A percentile compares a stretch with the other conserved stretches of the same genome.
Evolutionary conservation across 2,888 invertebrate genomes (phyloP).

Genomic region (Eucera pruinosa): DNA sequence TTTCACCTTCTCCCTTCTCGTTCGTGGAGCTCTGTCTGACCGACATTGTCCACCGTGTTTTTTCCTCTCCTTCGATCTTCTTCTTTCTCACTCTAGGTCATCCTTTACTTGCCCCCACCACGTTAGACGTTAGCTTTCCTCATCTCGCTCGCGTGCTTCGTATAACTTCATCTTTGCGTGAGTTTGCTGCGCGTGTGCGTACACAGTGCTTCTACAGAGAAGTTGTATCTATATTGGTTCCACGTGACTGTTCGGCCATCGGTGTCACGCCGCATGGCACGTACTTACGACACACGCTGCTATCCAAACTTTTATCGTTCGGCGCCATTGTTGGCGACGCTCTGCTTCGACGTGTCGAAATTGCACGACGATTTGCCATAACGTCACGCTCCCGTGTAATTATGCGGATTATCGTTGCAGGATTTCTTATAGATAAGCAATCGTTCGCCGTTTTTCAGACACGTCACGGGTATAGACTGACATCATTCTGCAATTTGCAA

Average conservation of each 20-base stretch:
- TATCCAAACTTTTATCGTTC: constrained; percentile 56
- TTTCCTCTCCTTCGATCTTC: constrained; percentile 1
- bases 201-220: constrained; percentile 32
- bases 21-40: neutral
- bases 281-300: constrained; percentile 65
- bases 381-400: constrained; percentile 4
- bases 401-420: neutral
- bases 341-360: constrained; percentile 23
- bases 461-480: too few species aligned
- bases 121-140: constrained; percentile 17
- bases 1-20: neutral
- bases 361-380: constrained; percentile 6
- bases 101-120: neutral
- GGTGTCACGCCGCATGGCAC: constrained; percentile 72
- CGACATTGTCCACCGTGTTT: neutral
- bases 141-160: neutral
- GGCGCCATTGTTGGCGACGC: constrained; percentile 44
- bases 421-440: neutral
- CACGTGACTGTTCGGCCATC: constrained; percentile 75
- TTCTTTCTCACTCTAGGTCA: constrained; percentile 20
- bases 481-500: too few species aligned
- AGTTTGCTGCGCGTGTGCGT: constrained; percentile 19
- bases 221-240: constrained; percentile 58
- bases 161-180: neutral
- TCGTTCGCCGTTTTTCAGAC: too few species aligned